Conservation (phyloP, 2,113 vertebrate species). For the Ciconia boyciana region DNA sequence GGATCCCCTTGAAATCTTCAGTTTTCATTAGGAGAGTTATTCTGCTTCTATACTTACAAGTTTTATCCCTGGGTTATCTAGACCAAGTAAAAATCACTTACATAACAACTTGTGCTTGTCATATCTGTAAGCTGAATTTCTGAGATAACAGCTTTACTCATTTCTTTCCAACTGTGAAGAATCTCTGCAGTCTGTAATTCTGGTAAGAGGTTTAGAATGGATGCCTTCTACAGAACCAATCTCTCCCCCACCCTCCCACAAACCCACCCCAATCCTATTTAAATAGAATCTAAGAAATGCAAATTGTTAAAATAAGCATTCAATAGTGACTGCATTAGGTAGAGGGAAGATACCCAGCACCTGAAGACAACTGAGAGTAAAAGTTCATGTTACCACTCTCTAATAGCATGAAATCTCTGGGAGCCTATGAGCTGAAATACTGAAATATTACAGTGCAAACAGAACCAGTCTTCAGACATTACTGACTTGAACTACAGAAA, state of each 20-base stretch:
- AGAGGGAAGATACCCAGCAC: not conserved
- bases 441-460: not conserved
- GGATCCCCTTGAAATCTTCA: slow-evolving; percentile 18
- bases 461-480: not conserved
- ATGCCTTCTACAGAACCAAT: slow-evolving; percentile 28
- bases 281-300: slow-evolving; percentile 43
- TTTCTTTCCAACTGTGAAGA: slow-evolving; percentile 66
- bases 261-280: slow-evolving; percentile 22
- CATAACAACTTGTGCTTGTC: slow-evolving; percentile 57
- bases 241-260: slow-evolving; percentile 36
- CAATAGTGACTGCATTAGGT: not conserved
- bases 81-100: slow-evolving; percentile 61
- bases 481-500: not conserved
- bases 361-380: not conserved
- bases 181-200: slow-evolving; percentile 57
- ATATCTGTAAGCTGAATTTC: slow-evolving; percentile 64
- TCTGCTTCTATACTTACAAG: not conserved
- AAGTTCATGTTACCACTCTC: not conserved
- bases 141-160: slow-evolving; percentile 68
- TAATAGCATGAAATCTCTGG: not conserved
- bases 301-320: slow-evolving; percentile 23
- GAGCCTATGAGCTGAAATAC: not conserved
- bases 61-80: slow-evolving; percentile 58
- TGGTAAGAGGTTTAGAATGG: slow-evolving; percentile 57
- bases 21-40: slow-evolving; percentile 27